Evolutionary conservation across 37 sponge, comb jelly and placozoan species (phyloP).

Genomic region (Chondrosia reniformis): DNA sequence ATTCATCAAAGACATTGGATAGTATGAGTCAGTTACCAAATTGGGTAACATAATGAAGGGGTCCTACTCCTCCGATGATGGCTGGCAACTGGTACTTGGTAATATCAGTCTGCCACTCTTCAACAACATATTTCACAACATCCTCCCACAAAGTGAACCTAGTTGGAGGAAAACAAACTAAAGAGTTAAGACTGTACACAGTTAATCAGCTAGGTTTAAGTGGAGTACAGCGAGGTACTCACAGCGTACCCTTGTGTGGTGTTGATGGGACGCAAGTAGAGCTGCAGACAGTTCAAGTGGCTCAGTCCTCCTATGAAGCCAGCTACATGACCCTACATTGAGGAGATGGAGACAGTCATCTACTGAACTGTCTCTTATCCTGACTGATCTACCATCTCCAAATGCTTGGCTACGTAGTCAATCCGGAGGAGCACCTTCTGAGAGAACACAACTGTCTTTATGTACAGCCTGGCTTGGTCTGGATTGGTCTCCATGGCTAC

Average conservation of each 20-base stretch:
- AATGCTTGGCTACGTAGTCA: constrained; percentile 86
- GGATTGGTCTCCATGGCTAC: too few relatives aligned
- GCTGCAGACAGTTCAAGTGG: constrained; percentile 85
- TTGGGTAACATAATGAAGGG: constrained; percentile 85
- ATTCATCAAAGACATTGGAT: neutral
- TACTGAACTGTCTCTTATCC: too few relatives aligned
- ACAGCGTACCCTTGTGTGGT: constrained; percentile 76
- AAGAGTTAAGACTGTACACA: too few relatives aligned
- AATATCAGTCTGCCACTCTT: constrained; percentile 77
- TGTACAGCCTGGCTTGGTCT: constrained; percentile 18
- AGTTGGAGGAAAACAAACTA: neutral
- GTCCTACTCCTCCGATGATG: constrained; percentile 90
- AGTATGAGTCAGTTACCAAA: constrained; percentile 73
- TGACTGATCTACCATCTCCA: too few relatives aligned
- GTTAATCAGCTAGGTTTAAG: too few relatives aligned
- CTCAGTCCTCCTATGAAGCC: constrained; percentile 80
- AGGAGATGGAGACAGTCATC: too few relatives aligned
- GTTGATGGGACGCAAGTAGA: constrained; percentile 69
- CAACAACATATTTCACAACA: constrained; percentile 51
- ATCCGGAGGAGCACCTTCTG: constrained; percentile 87
- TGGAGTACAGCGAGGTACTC: neutral
- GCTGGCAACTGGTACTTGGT: constrained; percentile 70
- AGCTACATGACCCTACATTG: constrained; percentile 66
- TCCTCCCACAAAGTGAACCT: constrained; percentile 83
- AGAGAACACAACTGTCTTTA: constrained; percentile 76